Evolutionary conservation across 53 echinoderm and acorn worm species (phyloP).

Genomic region (Temnopleurus reevesii): DNA sequence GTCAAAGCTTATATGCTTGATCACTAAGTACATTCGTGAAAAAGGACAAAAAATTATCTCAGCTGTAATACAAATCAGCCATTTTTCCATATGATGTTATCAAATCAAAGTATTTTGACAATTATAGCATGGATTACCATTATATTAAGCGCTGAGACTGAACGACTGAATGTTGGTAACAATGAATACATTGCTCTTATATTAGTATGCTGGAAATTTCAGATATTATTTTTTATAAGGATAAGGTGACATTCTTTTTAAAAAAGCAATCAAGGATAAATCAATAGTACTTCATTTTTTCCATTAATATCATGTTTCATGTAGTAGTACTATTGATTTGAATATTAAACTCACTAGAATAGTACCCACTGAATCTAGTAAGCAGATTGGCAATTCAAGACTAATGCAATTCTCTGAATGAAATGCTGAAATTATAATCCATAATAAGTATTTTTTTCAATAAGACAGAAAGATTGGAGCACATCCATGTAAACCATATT

Average conservation of each 20-base stretch:
- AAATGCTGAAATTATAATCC: not conserved
- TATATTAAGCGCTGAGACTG: too few relatives aligned
- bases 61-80: too few relatives aligned
- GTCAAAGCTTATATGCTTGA: not conserved
- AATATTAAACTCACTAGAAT: not conserved
- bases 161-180: too few relatives aligned
- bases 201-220: not conserved
- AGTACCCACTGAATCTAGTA: not conserved
- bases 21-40: too few relatives aligned
- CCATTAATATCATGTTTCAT: not conserved
- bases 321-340: not conserved
- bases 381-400: not conserved
- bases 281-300: slow-evolving; percentile 21
- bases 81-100: not conserved
- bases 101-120: not conserved
- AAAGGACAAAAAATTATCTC: not conserved
- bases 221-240: not conserved
- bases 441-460: not conserved
- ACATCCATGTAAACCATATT: not conserved
- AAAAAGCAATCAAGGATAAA: slow-evolving; percentile 5
- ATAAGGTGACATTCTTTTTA: not conserved
- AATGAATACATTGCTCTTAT: not conserved
- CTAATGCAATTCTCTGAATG: not conserved
- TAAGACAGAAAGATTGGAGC: not conserved
- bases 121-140: not conserved